Evolutionary conservation across 2,797 vertebrate genomes (phyloP), one percentile per base, ranked within the genome.

Genomic region (Tolypeutes matacus): DNA sequence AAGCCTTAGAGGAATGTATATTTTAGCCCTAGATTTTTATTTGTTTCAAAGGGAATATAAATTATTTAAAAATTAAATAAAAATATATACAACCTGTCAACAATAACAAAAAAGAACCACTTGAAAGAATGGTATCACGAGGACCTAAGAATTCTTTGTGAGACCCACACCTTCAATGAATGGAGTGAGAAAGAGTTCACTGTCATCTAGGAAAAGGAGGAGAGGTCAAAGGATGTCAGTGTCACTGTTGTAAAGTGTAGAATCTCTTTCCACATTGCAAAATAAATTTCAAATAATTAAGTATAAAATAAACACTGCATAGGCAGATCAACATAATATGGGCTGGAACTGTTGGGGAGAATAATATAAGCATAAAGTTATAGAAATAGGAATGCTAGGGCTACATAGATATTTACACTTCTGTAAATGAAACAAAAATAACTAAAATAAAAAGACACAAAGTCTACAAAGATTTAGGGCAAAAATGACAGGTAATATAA

Each of bases 31-130:
- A 67, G 92, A 29, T 62, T 10, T 60, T 76, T 86, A 7, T 72
- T 36, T 85, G 46, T 46, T 46, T 46, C 67, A 36, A 49, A 69
- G 58, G 31, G 20, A 15, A 15, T 15, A 5, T 70, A 76, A 95
- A 3, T 89, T 92, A 91, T 92, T 53, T 72, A 49, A 78, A 87
- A 49, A 58, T 78, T 39, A 72, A 91, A 92, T 86, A 75, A 89
- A 46, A 75, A 25, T 0, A 0, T 0, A 0, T 9, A 25, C 23
- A 0, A 25, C 1, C 0, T 0, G 2, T 17, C 62, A 46, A 46
- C 11, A 46, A 46, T 9, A 46, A 46, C 46, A 46, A 46, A 46
- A 46, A 46, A 46, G 46, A 46, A 46, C 46, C 46, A 46, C 46
- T 46, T 46, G 11, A 46, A 84, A 83, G 14, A 84, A 67, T 18